phyloP scores from a whole-genome alignment of 1,140 invertebrate genomes.

The Campoletis sonorensis region DNA sequence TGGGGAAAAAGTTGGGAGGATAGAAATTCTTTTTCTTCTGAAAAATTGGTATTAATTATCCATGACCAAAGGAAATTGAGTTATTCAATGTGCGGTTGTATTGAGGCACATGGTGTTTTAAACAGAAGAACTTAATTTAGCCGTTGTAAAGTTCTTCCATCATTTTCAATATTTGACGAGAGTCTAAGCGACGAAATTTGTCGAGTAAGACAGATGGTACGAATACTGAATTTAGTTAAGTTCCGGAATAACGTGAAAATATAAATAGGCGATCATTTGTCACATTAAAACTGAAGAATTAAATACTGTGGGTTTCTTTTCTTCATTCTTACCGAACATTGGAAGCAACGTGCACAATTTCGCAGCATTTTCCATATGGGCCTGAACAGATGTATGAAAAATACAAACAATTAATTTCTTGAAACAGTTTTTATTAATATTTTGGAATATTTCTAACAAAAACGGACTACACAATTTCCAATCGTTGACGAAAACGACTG shows the following conservation, averaged over 20 bases:
- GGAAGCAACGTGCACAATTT: no score
- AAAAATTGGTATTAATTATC: constrained; percentile 64
- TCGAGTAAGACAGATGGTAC: not conserved
- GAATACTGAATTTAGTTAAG: constrained; percentile 28
- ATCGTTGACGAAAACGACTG: no score
- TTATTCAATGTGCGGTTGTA: not conserved
- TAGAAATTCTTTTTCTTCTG: constrained; percentile 26
- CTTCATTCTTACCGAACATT: no score
- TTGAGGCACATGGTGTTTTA: not conserved
- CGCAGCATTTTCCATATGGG: no score
- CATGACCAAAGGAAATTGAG: constrained; percentile 63
- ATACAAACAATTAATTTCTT: no score
- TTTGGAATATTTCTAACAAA: not conserved
- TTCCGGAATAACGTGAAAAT: constrained; percentile 7
- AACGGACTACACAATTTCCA: not conserved
- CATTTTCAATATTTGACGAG: constrained; percentile 22
- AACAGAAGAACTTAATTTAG: constrained; percentile 9
- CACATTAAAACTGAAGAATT: no score
- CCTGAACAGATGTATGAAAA: no score
- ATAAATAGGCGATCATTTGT: no score
- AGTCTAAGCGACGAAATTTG: not conserved
- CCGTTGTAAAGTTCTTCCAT: constrained; percentile 13
- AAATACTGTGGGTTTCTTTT: no score
- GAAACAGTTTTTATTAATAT: no score
- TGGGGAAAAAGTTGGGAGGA: not conserved